Percentiles rank a stretch among this genome's conserved stretches.
These are phyloP conservation scores for Aphelinus atriplicis DNA, from an alignment of 1,140 invertebrate species.

Conservation along the genomic window DNA sequence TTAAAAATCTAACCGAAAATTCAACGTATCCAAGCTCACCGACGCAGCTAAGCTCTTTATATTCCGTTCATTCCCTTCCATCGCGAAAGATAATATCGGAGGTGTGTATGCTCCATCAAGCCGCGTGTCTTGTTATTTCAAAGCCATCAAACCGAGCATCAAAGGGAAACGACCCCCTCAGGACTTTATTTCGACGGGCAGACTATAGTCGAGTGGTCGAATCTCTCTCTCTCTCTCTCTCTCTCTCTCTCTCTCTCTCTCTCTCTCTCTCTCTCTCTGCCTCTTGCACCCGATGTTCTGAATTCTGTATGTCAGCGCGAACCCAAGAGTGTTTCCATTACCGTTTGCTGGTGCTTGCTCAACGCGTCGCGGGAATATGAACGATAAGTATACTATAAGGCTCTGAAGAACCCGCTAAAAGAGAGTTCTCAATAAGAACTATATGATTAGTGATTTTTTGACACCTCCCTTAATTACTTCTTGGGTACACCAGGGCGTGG, in stretches of 20 bases:
- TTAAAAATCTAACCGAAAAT: too few species aligned
- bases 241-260: slow-evolving; percentile 43
- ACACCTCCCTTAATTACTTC: too few species aligned
- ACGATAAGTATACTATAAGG: slow-evolving; percentile 12
- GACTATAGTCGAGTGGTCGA: slow-evolving; percentile 8
- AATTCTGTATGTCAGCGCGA: slow-evolving; percentile 19
- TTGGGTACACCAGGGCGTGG: too few species aligned
- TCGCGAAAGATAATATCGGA: neutral
- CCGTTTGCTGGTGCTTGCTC: slow-evolving; percentile 20
- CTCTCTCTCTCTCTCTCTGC: neutral
- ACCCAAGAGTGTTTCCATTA: slow-evolving; percentile 19
- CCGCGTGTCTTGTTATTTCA: slow-evolving; percentile 20
- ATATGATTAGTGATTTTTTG: slow-evolving; percentile 4
- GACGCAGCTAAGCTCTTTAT: slow-evolving; percentile 2
- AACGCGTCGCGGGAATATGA: slow-evolving; percentile 12
- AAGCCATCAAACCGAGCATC: slow-evolving; percentile 16
- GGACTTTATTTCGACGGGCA: slow-evolving; percentile 21
- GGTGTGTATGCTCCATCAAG: neutral
- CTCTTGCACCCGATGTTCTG: neutral
- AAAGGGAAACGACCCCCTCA: slow-evolving; percentile 25
- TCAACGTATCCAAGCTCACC: too few species aligned
- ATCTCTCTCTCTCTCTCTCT: neutral
- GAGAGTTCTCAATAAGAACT: neutral
- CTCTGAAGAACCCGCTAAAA: neutral
- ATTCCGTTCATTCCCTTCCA: neutral